Evolutionary conservation across 2,888 invertebrate species (phyloP).

Genomic region (Dione vanillae): DNA sequence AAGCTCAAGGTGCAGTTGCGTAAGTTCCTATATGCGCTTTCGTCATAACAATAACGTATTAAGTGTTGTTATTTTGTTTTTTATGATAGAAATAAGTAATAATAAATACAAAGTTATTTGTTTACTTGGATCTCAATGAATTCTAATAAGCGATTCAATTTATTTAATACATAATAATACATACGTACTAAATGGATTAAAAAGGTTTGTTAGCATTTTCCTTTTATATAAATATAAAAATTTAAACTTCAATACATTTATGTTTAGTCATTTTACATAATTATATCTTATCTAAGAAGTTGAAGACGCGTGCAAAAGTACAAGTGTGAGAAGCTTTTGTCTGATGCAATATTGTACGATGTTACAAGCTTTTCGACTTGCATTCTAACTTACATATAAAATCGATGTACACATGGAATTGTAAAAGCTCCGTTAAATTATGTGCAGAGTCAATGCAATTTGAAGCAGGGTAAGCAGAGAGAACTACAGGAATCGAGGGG

Average conservation of each 20-base stretch:
- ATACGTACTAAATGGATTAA: no score
- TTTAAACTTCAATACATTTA: not conserved
- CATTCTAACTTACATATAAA: not conserved
- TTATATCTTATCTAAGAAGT: not conserved
- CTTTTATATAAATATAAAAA: not conserved
- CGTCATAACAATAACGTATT: slow-evolving; percentile 1
- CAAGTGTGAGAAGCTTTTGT: not conserved
- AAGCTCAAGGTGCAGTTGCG: slow-evolving; percentile 65
- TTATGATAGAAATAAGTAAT: no score
- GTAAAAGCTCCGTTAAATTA: slow-evolving; percentile 11
- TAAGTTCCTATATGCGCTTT: slow-evolving; percentile 48
- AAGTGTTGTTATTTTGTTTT: no score
- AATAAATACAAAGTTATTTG: no score
- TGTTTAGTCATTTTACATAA: not conserved
- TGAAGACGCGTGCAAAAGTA: not conserved
- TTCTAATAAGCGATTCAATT: no score
- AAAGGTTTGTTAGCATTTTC: no score
- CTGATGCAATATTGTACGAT: slow-evolving; percentile 1
- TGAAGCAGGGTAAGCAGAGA: no score
- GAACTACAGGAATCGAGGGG: no score
- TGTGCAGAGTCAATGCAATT: not conserved
- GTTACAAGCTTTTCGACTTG: not conserved
- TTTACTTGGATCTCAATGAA: no score
- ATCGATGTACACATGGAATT: not conserved
- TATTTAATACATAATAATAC: no score